Conservation (phyloP, 2,113 vertebrate genomes). For the Raphicerus campestris region DNA sequence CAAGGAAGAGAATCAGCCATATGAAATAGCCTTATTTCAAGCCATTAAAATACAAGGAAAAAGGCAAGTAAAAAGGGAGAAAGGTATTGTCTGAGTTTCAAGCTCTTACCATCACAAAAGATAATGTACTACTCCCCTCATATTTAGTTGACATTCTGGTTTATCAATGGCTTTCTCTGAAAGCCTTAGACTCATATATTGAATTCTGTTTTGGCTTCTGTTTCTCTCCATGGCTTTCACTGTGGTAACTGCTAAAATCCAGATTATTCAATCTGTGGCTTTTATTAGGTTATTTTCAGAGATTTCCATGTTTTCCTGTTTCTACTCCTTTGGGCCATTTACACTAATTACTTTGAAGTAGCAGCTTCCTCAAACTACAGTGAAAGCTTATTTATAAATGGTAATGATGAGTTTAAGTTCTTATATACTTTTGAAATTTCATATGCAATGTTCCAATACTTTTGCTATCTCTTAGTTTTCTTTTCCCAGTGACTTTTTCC, state of each 20-base stretch:
- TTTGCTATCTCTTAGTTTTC: slow-evolving; percentile 41
- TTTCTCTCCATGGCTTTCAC: background rate
- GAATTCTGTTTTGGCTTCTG: background rate
- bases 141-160: background rate
- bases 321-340: background rate
- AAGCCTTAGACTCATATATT: background rate
- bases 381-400: background rate
- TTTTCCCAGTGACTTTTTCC: slow-evolving; percentile 53
- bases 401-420: background rate
- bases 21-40: background rate
- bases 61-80: background rate
- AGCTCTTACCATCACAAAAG: background rate
- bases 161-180: background rate
- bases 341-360: background rate
- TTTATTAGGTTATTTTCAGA: slow-evolving; percentile 51
- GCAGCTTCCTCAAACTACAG: background rate
- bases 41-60: background rate
- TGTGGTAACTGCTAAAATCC: background rate
- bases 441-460: slow-evolving; percentile 9
- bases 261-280: background rate
- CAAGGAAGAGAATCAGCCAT: background rate
- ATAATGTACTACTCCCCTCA: rapidly evolving
- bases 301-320: background rate
- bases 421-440: slow-evolving; percentile 31
- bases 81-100: background rate